Conservation (phyloP, 2,888 invertebrate species). For the Synergus japonicus region DNA sequence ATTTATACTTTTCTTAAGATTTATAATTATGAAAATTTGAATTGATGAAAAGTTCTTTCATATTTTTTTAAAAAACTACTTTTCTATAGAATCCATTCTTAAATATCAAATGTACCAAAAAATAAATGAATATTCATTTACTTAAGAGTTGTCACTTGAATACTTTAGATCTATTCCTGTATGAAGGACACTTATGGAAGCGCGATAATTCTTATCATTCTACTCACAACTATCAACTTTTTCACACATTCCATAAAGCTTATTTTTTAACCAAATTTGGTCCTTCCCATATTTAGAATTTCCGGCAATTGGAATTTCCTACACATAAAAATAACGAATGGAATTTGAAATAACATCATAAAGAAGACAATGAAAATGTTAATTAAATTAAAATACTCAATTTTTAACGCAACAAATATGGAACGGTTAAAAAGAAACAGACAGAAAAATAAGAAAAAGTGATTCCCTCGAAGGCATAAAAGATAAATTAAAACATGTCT, state of each 20-base stretch:
- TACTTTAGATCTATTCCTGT: background rate
- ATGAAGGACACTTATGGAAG: background rate
- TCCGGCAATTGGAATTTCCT: background rate
- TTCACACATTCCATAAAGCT: slow-evolving; percentile 3
- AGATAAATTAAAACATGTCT: background rate
- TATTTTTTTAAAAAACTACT: background rate
- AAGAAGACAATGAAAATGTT: background rate
- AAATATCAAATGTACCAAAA: background rate
- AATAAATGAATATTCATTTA: background rate
- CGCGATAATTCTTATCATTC: slow-evolving; percentile 26
- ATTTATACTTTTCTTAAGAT: background rate
- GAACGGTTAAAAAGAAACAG: background rate
- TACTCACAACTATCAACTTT: background rate
- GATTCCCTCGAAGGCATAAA: too few species aligned
- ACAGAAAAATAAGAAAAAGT: too few species aligned
- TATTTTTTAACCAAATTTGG: background rate
- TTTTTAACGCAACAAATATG: background rate
- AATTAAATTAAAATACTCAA: background rate
- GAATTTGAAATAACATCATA: background rate
- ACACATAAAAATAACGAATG: background rate
- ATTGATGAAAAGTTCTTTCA: background rate
- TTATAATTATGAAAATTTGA: background rate
- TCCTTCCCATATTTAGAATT: background rate
- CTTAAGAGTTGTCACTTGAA: background rate
- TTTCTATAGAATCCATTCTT: background rate